A percentile compares a stretch with the other conserved stretches of the same genome.
These are phyloP conservation scores for Artibeus lituratus DNA, from an alignment of 2,797 vertebrate genomes.

Conservation along the genomic window DNA sequence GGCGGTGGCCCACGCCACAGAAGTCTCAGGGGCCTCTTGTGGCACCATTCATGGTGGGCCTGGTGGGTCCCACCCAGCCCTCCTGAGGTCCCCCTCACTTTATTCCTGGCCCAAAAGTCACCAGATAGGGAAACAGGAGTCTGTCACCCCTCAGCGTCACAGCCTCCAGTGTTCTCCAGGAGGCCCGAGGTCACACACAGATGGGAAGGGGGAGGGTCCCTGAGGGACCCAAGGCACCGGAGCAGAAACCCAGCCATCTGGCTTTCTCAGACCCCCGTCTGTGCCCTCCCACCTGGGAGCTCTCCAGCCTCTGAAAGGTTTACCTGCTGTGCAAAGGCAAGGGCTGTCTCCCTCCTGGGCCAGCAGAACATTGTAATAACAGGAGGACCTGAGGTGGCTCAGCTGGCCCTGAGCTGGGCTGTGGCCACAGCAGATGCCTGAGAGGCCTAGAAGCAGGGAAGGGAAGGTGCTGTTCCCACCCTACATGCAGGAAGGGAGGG, in stretches of 20 bases:
- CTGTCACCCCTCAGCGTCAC: neutral
- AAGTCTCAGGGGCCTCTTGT: neutral
- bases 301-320: neutral
- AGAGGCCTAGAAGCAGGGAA: neutral
- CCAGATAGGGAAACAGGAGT: neutral
- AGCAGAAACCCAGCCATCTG: neutral
- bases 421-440: neutral
- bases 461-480: neutral
- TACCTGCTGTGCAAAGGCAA: neutral
- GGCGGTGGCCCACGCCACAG: rapidly evolving
- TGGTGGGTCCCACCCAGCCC: neutral
- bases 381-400: neutral
- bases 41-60: neutral
- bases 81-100: neutral
- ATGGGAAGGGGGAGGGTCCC: neutral
- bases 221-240: too few relatives aligned
- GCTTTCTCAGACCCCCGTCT: neutral
- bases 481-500: too few relatives aligned
- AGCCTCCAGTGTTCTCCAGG: neutral
- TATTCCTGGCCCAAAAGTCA: neutral
- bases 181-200: neutral
- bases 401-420: neutral
- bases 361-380: neutral
- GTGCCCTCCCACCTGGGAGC: neutral
- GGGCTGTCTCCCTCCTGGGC: neutral